A percentile compares a stretch with the other conserved stretches of the same genome.
Evolutionary conservation across 2,797 vertebrate genomes (phyloP).

Genomic region (Clarias pachynema): DNA sequence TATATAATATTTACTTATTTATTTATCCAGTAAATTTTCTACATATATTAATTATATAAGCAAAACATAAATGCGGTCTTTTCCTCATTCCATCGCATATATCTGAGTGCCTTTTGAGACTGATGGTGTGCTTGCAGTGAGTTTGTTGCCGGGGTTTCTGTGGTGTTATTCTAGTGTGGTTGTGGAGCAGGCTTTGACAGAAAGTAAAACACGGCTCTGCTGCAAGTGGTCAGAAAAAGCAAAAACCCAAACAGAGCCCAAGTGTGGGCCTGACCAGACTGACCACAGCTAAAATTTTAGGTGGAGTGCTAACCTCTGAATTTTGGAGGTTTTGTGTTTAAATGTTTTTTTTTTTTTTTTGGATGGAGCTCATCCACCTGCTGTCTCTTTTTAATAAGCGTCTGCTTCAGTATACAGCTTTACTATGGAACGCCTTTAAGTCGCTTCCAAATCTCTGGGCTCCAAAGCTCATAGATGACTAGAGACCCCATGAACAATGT

Average conservation of each 20-base stretch:
- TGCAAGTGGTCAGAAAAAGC: constrained; percentile 61
- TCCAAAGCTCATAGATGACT: constrained; percentile 45
- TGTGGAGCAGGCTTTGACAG: constrained; percentile 63
- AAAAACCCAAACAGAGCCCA: constrained; percentile 50
- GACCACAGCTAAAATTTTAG: constrained; percentile 65
- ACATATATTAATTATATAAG: background rate
- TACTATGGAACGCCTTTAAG: constrained; percentile 48
- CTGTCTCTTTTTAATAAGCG: constrained; percentile 53
- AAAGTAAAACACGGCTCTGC: constrained; percentile 63
- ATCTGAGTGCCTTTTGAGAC: background rate
- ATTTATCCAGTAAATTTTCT: background rate
- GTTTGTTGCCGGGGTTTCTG: constrained; percentile 59
- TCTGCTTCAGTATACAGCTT: constrained; percentile 42
- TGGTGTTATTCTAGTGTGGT: constrained; percentile 65
- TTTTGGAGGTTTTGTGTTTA: constrained; percentile 33
- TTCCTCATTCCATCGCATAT: background rate
- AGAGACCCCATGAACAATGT: constrained; percentile 36
- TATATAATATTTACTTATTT: background rate
- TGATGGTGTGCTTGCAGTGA: background rate
- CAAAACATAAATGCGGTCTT: background rate
- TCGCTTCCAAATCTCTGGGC: constrained; percentile 49
- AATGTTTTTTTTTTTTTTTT: background rate
- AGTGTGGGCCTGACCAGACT: constrained; percentile 60
- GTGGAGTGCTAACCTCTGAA: constrained; percentile 42
- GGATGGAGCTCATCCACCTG: constrained; percentile 50